These are phyloP conservation scores for Copidosoma aretas DNA, from an alignment of 2,888 invertebrate genomes.

Conservation along the genomic window DNA sequence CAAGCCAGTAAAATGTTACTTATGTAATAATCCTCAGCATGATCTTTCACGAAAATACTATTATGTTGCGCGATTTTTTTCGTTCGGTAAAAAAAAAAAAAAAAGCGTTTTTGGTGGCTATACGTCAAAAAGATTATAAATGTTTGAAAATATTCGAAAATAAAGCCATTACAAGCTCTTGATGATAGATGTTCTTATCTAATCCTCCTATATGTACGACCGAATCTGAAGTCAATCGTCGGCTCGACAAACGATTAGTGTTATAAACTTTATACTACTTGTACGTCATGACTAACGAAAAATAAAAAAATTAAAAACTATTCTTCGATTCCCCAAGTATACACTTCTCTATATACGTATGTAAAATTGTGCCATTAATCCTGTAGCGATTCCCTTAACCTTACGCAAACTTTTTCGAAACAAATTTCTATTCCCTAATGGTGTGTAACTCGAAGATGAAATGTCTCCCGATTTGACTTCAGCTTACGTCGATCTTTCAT, in stretches of 20 bases:
- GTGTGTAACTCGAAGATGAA: not conserved
- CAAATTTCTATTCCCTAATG: conserved; percentile 8
- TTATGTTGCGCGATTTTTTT: conserved; percentile 19
- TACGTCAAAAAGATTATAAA: not conserved
- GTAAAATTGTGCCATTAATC: conserved; percentile 26
- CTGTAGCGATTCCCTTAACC: conserved; percentile 11
- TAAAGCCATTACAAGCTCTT: conserved; percentile 23
- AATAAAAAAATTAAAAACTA: conserved; percentile 18
- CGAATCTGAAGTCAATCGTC: conserved; percentile 30
- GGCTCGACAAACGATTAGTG: conserved; percentile 17
- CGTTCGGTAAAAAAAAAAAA: not conserved
- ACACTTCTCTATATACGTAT: conserved; percentile 10
- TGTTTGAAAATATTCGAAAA: conserved; percentile 2
- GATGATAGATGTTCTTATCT: conserved; percentile 20
- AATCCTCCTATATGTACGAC: conserved; percentile 17
- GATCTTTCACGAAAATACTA: not conserved
- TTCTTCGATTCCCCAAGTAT: conserved; percentile 25
- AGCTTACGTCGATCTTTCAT: conserved; percentile 26
- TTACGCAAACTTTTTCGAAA: conserved; percentile 10
- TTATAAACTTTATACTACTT: conserved; percentile 30
- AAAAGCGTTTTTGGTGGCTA: not conserved
- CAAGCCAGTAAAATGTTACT: conserved; percentile 21
- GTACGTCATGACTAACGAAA: conserved; percentile 10
- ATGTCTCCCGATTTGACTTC: conserved; percentile 30
- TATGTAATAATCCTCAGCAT: conserved; percentile 11